phyloP scores from a whole-genome alignment of 1,140 invertebrate genomes.

The Nymphalis io region DNA sequence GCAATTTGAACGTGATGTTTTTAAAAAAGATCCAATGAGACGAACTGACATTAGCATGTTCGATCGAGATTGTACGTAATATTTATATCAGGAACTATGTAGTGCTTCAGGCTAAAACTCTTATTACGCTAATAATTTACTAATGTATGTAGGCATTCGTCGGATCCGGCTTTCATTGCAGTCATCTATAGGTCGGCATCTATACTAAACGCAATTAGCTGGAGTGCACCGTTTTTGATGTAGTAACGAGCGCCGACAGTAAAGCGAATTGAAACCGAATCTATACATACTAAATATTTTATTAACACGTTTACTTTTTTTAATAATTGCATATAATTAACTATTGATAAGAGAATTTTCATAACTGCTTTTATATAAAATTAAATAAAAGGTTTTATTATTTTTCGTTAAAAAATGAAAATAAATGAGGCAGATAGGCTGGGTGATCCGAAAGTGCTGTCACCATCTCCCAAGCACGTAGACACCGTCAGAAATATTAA shows the following conservation, averaged over 20 bases:
- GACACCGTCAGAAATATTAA: too few relatives aligned
- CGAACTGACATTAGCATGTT: too few relatives aligned
- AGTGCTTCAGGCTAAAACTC: constrained; percentile 35
- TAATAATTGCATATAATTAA: not conserved
- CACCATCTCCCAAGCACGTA: too few relatives aligned
- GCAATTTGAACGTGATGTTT: not conserved
- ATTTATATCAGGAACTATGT: not conserved
- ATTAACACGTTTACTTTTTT: not conserved
- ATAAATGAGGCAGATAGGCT: too few relatives aligned
- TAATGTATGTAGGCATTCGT: constrained; percentile 51
- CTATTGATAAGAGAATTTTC: too few relatives aligned
- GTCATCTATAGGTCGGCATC: constrained; percentile 58
- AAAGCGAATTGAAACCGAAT: constrained; percentile 50
- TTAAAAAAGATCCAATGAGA: not conserved
- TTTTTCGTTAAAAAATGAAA: too few relatives aligned
- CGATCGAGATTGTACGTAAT: not conserved
- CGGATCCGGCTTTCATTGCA: constrained; percentile 42
- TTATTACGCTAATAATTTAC: constrained; percentile 54
- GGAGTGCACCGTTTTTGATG: constrained; percentile 78
- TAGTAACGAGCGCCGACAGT: constrained; percentile 58
- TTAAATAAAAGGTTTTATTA: too few relatives aligned
- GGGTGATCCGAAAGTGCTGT: too few relatives aligned
- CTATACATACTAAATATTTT: constrained; percentile 51
- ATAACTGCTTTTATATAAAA: too few relatives aligned
- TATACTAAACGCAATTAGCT: constrained; percentile 77